A percentile compares a stretch with the other conserved stretches of the same genome.
phyloP scores from a whole-genome alignment of 2,797 vertebrate species.

The Schizopygopsis pylzovi region DNA sequence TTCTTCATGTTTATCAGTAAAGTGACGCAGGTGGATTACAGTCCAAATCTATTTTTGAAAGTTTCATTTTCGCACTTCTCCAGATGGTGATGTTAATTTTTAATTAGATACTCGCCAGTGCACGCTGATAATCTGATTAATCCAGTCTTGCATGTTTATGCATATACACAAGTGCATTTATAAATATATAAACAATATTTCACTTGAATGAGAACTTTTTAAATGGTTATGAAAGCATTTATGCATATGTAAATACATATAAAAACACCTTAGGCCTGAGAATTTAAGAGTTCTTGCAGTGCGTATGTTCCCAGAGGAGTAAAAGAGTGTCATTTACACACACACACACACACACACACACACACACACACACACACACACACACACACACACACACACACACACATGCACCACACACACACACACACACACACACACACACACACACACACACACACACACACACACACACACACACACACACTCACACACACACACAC shows the following conservation, averaged over 20 bases:
- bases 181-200: neutral
- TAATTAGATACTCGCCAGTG: neutral
- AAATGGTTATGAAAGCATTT: neutral
- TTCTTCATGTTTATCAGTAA: neutral
- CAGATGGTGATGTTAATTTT: neutral
- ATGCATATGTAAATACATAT: neutral
- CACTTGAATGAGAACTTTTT: neutral
- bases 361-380: neutral
- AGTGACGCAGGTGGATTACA: conserved; percentile 40
- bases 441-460: no score
- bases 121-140: neutral
- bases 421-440: neutral
- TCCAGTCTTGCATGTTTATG: neutral
- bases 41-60: neutral
- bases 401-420: no score
- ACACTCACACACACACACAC: neutral
- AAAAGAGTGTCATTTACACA: neutral
- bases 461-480: no score
- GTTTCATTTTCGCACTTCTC: conserved; percentile 17
- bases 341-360: neutral
- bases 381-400: neutral
- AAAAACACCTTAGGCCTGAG: neutral
- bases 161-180: neutral
- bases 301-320: neutral
- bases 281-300: neutral